Base-by-base conservation (phyloP, 2,113 vertebrate genomes). In the Brachyhypopomus occidentalis region DNA sequence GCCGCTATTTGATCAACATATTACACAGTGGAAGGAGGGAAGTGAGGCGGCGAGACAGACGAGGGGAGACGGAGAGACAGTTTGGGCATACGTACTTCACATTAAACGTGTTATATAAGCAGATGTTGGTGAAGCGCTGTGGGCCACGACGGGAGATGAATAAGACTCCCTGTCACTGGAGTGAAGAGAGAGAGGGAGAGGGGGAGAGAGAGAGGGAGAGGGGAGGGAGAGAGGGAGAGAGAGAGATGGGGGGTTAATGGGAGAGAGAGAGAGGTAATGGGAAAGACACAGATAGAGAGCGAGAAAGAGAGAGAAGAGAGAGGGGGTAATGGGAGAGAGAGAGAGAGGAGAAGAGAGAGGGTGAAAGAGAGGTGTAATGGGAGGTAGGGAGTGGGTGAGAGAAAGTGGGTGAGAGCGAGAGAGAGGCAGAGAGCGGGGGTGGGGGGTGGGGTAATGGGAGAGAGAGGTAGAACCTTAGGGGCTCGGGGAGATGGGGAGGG, bases 31-130 rank as follows among this genome's bases (percentile, higher is more conserved):
- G 12, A 38, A 63, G 86, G 45, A 73, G 27, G 19, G 86, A 70
- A 70, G 74, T 84, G 75, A 72, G 36, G 72, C 75, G 85, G 70
- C 27, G 16, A 85, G 72, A 67, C 72, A 79, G 34, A 84, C 77
- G 85, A 70, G 72, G 87, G 77, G 85, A 81, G 62, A 74, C 80
- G 86, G 83, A 90, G 75, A 72, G 80, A 84, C 91, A 86, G 89
- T 89, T 87, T 79, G 78, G 86, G 90, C 87, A 90, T 86, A 88
- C 89, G 90, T 85, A 83, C 86, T 84, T 88, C 87, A 90, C 85
- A 84, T 88, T 90, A 92, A 91, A 87, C 45, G 86, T 88, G 90
- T 94, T 93, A 92, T 89, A 91, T 93, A 92, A 94, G 90, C 88
- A 91, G 85, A 90, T 86, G 84, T 87, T 87, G 88, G 90, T 88